A percentile compares a stretch with the other conserved stretches of the same genome.
Evolutionary conservation across 2,797 vertebrate genomes (phyloP).

Genomic region (Eupleurogrammus muticus): DNA sequence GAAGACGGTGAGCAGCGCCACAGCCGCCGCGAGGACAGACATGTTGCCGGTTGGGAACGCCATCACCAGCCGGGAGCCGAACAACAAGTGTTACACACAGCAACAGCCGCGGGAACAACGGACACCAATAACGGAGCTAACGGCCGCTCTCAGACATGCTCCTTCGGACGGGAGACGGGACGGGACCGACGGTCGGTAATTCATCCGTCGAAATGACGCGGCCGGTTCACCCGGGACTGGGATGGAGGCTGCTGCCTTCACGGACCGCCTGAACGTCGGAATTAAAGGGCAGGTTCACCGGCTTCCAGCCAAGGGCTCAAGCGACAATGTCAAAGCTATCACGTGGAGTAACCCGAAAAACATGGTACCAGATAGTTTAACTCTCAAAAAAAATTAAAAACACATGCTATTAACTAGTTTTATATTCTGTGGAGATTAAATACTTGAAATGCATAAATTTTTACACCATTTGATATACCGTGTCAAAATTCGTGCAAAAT

Average conservation of each 20-base stretch:
- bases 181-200: conserved; percentile 37
- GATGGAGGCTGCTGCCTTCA: conserved; percentile 46
- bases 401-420: too few species aligned
- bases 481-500: too few species aligned
- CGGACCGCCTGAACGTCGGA: background rate
- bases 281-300: background rate
- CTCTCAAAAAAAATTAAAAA: too few species aligned
- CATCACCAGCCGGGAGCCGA: background rate
- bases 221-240: conserved; percentile 30
- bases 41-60: conserved; percentile 60
- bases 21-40: conserved; percentile 68
- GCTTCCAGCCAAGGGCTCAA: too few species aligned
- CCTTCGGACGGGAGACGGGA: conserved; percentile 26
- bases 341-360: too few species aligned
- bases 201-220: conserved; percentile 62
- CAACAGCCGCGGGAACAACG: background rate
- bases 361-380: too few species aligned
- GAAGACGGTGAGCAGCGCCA: conserved; percentile 73
- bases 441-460: too few species aligned
- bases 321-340: too few species aligned
- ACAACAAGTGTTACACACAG: background rate
- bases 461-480: too few species aligned
- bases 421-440: too few species aligned
- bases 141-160: conserved; percentile 46
- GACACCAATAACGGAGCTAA: conserved; percentile 22